Percentiles rank a stretch among this genome's conserved stretches.
phyloP scores from a whole-genome alignment of 2,888 invertebrate genomes.

The Mesorhabditis spiculigera region DNA sequence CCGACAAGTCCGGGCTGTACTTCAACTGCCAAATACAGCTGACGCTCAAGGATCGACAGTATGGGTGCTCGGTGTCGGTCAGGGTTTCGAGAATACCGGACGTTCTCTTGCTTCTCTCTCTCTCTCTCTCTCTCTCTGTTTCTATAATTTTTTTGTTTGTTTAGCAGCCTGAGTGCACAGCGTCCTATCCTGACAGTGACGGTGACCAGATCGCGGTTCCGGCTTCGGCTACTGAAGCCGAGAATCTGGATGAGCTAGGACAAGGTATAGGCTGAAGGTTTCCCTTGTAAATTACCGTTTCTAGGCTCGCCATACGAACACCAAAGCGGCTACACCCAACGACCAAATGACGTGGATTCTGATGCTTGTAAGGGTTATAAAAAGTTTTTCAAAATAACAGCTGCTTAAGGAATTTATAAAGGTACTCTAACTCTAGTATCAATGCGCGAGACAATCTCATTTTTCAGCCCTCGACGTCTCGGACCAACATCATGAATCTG shows the following conservation, averaged over 20 bases:
- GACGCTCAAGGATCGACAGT: conserved; percentile 46
- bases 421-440: too few relatives aligned
- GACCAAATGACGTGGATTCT: neutral
- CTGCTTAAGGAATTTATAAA: too few relatives aligned
- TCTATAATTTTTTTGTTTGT: too few relatives aligned
- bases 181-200: neutral
- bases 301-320: neutral
- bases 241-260: neutral
- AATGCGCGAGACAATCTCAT: too few relatives aligned
- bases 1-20: conserved; percentile 53
- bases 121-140: too few relatives aligned
- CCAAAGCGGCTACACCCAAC: neutral
- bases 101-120: neutral
- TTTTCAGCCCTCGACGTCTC: too few relatives aligned
- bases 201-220: neutral
- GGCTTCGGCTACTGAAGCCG: neutral
- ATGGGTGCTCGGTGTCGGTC: conserved; percentile 41
- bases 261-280: neutral
- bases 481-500: too few relatives aligned
- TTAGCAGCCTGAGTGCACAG: conserved; percentile 16
- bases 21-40: conserved; percentile 57
- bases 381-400: too few relatives aligned
- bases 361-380: neutral
- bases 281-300: too few relatives aligned
- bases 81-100: neutral